phyloP scores from a whole-genome alignment of 2,113 vertebrate species.

The Hippocampus comes region DNA sequence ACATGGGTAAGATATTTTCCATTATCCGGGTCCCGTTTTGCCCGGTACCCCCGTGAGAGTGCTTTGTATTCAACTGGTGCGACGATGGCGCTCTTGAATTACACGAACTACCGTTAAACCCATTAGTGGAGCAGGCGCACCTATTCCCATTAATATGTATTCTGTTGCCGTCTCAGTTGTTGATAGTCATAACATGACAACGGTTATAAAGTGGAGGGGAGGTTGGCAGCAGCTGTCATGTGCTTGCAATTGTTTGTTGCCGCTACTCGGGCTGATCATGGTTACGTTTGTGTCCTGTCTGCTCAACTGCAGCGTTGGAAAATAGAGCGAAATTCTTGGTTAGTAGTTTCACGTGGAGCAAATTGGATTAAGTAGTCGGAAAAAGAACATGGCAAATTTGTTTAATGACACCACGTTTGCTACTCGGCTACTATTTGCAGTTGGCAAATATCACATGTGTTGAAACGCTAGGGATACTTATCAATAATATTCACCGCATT shows the following conservation, averaged over 20 bases:
- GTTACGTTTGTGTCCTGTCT: neutral
- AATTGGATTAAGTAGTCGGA: neutral
- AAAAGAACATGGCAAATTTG: too few species aligned
- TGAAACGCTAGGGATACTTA: too few species aligned
- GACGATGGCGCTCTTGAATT: neutral
- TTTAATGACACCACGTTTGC: too few species aligned
- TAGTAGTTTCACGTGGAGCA: neutral
- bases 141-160: neutral
- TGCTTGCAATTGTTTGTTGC: neutral
- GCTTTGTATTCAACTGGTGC: neutral
- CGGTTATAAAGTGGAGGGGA: neutral
- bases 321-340: neutral
- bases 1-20: constrained; percentile 66
- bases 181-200: neutral
- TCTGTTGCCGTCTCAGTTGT: neutral
- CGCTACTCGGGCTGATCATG: neutral
- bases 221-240: neutral
- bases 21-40: neutral
- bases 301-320: neutral
- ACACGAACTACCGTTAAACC: neutral
- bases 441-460: too few species aligned
- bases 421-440: too few species aligned
- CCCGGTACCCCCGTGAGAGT: neutral
- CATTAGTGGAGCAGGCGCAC: neutral
- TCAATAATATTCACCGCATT: too few species aligned